Evolutionary conservation across 2,888 invertebrate species (phyloP).

Genomic region (Polydrusus cervinus): DNA sequence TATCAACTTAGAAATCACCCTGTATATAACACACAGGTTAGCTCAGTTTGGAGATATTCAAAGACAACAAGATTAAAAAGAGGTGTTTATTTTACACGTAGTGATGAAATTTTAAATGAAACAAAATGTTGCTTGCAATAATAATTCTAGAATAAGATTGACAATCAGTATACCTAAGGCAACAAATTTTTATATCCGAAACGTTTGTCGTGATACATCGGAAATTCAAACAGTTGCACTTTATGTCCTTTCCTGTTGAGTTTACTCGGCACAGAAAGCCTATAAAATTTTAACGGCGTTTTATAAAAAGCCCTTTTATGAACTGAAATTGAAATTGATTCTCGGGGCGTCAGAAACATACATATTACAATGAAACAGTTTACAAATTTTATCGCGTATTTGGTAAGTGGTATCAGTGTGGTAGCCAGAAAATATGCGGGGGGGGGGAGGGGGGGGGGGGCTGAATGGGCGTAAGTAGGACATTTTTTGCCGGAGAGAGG

Average conservation of each 20-base stretch:
- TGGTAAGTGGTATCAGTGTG: neutral
- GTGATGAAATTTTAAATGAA: too few species aligned
- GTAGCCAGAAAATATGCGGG: too few species aligned
- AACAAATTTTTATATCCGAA: constrained; percentile 16
- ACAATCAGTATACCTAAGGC: constrained; percentile 3
- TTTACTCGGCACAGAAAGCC: constrained; percentile 18
- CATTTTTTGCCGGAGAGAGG: too few species aligned
- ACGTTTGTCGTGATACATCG: constrained; percentile 12
- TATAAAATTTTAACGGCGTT: constrained; percentile 21
- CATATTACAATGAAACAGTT: constrained; percentile 4
- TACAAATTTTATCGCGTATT: neutral
- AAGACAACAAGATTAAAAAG: too few species aligned
- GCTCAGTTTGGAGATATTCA: too few species aligned
- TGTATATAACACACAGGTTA: too few species aligned
- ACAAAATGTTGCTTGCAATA: constrained; percentile 7
- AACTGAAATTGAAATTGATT: constrained; percentile 21
- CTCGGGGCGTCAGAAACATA: neutral
- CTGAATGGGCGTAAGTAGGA: too few species aligned
- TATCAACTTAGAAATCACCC: too few species aligned
- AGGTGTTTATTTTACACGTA: too few species aligned
- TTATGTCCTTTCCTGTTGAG: constrained; percentile 2
- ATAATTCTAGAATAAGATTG: neutral
- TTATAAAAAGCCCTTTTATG: constrained; percentile 8
- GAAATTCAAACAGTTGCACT: constrained; percentile 24
- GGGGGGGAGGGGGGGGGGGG: too few species aligned